Evolutionary conservation across 2,113 vertebrate genomes (phyloP), one percentile per base, ranked within the genome.

Genomic region (Caretta caretta): DNA sequence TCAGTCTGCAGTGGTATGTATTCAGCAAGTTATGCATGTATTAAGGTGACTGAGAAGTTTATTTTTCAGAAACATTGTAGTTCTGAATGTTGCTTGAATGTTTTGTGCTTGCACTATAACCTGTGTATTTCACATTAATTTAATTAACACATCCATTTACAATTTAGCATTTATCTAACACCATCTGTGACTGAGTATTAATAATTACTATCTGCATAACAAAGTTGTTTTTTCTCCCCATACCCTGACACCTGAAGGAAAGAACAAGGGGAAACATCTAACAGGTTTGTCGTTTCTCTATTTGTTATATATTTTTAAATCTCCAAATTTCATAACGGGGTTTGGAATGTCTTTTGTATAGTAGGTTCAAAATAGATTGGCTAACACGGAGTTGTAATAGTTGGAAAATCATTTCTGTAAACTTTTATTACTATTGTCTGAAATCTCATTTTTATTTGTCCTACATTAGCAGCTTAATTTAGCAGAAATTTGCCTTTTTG

Each of bases 191-290:
- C 96, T 89, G 96, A 93, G 78, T 56, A 90, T 95, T 97, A 92
- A 72, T 91, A 95, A 94, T 97, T 95, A 89, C 84, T 94, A 94
- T 96, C 93, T 96, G 96, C 95, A 92, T 97, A 97, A 97, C 93
- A 90, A 97, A 57, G 96, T 85, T 97, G 82, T 96, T 90, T 98
- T 98, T 98, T 96, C 97, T 95, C 98, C 98, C 98, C 97, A 92
- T 98, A 96, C 94, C 97, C 97, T 98, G 92, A 97, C 98, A 97
- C 97, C 98, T 98, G 97, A 98, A 99, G 99, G 98, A 99, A 99
- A 98, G 99, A 99, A 94, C 99, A 99, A 98, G 99, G 99, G 91
- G 99, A 99, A 98, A 92, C 99, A 14, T 98, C 99, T 83, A 99
- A 99, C 98, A 99, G 99, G 99, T 99, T 98, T 98, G 99, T 99